Percentiles rank a stretch among this genome's conserved stretches.
Conservation (phyloP, 2,888 invertebrate species). For the Podabrus alpinus region DNA sequence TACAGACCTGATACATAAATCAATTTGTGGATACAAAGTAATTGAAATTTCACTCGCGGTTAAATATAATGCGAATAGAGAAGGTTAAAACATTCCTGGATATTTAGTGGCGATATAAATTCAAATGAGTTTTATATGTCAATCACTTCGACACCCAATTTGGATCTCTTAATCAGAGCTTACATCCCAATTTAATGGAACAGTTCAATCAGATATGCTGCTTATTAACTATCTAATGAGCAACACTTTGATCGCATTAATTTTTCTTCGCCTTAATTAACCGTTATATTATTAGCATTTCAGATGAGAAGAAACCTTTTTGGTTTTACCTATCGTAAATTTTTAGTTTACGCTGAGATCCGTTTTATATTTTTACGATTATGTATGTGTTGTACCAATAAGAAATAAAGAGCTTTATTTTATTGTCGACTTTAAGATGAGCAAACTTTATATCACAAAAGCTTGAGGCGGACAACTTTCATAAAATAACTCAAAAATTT, state of each 20-base stretch:
- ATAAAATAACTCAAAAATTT: not conserved
- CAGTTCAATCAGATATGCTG: not conserved
- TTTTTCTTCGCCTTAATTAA: not conserved
- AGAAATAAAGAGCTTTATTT: not conserved
- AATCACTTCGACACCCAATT: not conserved
- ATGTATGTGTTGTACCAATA: not conserved
- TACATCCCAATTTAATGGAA: not conserved
- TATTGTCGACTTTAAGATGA: not conserved
- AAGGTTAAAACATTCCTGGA: not conserved
- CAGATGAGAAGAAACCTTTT: not conserved
- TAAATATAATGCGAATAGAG: not conserved
- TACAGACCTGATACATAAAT: not conserved
- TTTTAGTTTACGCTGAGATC: not conserved
- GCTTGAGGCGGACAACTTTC: not conserved
- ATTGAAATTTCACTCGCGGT: not conserved
- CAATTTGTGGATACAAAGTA: not conserved
- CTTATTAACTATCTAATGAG: not conserved
- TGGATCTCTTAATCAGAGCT: not conserved
- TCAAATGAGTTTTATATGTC: not conserved
- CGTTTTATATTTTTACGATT: not conserved
- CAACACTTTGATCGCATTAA: not conserved
- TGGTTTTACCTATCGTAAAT: not conserved
- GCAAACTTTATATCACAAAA: not conserved
- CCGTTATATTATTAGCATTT: not conserved
- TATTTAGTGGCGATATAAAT: not conserved